Evolutionary conservation across 2,113 vertebrate genomes (phyloP).

Genomic region (Phodopus roborovskii): DNA sequence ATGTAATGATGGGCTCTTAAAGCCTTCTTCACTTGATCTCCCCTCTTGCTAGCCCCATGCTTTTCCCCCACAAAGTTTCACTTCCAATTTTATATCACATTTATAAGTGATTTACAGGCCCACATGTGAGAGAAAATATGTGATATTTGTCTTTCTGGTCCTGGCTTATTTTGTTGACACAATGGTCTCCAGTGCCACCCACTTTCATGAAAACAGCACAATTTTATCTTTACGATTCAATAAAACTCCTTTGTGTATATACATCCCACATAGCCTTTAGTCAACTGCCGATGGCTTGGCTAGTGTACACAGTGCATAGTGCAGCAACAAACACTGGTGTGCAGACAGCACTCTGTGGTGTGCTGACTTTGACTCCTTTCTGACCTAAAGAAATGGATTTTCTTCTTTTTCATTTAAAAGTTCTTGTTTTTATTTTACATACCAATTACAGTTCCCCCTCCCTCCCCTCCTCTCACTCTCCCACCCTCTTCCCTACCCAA

Average conservation of each 20-base stretch:
- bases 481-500: too few species aligned
- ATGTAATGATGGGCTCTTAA: not conserved
- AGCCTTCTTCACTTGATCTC: not conserved
- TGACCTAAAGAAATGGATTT: not conserved
- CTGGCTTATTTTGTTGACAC: not conserved
- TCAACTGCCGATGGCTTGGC: too few species aligned
- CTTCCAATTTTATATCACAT: not conserved
- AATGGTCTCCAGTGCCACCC: not conserved
- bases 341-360: not conserved
- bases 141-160: not conserved
- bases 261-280: not conserved
- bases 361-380: not conserved
- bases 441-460: too few species aligned
- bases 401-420: not conserved
- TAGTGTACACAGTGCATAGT: not conserved
- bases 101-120: not conserved
- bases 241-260: not conserved
- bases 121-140: not conserved
- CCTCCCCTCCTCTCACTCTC: too few species aligned
- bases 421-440: too few species aligned
- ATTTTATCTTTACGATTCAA: not conserved
- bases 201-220: not conserved
- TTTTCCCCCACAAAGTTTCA: not conserved
- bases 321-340: not conserved
- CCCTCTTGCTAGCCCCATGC: not conserved